Conservation (phyloP, 2,113 vertebrate genomes). For the Lichenostomus cassidix region DNA sequence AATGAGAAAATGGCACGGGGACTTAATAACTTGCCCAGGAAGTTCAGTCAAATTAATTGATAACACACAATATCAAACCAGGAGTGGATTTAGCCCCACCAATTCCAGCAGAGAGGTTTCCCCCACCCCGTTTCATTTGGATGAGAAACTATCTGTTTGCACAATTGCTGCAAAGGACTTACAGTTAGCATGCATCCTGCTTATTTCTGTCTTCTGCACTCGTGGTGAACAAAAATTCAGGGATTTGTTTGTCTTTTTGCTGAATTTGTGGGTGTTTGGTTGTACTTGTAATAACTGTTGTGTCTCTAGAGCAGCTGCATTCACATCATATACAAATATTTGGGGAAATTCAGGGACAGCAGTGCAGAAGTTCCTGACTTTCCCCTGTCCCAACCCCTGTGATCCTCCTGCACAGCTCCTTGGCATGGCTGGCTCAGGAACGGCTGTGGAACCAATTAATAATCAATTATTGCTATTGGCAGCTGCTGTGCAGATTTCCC, state of each 20-base stretch:
- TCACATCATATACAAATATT: neutral
- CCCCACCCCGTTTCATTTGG: neutral
- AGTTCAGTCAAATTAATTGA: conserved; percentile 54
- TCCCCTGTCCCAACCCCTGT: neutral
- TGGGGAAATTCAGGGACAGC: neutral
- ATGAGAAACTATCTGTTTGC: neutral
- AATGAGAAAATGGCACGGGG: neutral
- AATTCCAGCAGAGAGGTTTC: neutral
- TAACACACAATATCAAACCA: neutral
- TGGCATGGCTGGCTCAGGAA: neutral
- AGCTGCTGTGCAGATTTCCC: conserved; percentile 10
- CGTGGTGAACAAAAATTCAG: neutral
- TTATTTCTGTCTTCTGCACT: neutral
- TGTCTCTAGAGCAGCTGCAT: neutral
- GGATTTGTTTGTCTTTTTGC: neutral
- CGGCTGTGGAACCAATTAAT: conserved; percentile 13
- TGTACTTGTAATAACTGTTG: neutral
- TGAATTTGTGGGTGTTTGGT: neutral
- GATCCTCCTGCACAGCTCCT: neutral
- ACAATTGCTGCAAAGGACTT: neutral
- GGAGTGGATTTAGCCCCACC: neutral
- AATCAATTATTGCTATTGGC: conserved; percentile 52
- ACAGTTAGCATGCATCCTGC: neutral
- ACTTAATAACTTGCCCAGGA: conserved; percentile 42
- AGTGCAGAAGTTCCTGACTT: neutral